phyloP scores from a whole-genome alignment of 2,888 invertebrate species.

The Dasysyrphus tricinctus region DNA sequence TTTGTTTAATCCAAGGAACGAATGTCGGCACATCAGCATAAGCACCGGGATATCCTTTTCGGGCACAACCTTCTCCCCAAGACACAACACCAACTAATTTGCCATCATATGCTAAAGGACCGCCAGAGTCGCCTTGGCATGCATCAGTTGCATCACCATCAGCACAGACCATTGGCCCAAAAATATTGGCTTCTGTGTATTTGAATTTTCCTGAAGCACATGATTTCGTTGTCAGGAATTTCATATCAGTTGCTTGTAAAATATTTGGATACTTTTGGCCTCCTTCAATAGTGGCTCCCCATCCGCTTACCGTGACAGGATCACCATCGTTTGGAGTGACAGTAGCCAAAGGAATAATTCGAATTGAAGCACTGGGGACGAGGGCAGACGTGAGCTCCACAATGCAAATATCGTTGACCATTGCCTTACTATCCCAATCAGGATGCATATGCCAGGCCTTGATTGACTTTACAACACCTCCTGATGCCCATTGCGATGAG shows the following conservation, averaged over 20 bases:
- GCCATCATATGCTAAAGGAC: background rate
- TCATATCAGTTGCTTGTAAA: background rate
- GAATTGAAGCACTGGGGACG: background rate
- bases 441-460: conserved; percentile 9
- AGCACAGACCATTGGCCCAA: background rate
- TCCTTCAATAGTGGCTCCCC: background rate
- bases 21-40: background rate
- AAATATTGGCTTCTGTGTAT: background rate
- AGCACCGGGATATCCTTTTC: background rate
- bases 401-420: conserved; percentile 1
- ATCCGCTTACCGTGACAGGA: background rate
- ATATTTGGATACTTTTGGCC: background rate
- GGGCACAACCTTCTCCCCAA: conserved; percentile 5
- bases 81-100: conserved; percentile 6
- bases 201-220: background rate
- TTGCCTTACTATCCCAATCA: background rate
- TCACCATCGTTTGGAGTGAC: background rate
- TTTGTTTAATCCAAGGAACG: background rate
- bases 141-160: background rate
- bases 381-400: background rate
- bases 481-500: conserved; percentile 6
- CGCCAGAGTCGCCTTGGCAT: conserved; percentile 7
- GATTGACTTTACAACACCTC: background rate
- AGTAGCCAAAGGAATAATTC: background rate
- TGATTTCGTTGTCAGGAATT: background rate